phyloP scores from a whole-genome alignment of 2,113 vertebrate genomes.

The Fregata magnificens region DNA sequence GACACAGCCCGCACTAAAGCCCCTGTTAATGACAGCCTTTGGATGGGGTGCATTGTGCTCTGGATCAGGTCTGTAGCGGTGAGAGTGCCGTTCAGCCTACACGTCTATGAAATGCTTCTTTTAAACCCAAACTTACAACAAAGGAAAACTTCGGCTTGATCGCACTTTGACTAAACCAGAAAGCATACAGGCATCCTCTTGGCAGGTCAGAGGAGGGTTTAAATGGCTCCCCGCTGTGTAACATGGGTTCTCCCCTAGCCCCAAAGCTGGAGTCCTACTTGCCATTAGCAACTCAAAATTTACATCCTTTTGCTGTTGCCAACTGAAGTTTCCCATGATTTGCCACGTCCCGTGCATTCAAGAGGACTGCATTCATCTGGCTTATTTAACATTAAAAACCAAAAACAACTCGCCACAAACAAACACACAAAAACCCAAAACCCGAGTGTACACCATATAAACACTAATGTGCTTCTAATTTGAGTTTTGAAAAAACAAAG shows the following conservation, averaged over 20 bases:
- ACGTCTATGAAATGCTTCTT: neutral
- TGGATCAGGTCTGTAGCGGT: neutral
- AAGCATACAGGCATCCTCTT: neutral
- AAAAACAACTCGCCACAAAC: neutral
- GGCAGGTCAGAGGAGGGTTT: neutral
- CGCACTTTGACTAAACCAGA: neutral
- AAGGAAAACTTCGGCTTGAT: neutral
- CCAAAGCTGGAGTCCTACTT: neutral
- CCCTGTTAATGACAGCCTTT: neutral
- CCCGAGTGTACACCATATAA: neutral
- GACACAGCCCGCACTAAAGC: neutral
- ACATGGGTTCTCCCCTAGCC: neutral
- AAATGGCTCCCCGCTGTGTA: neutral
- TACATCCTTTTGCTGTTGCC: neutral
- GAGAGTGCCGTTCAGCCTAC: neutral
- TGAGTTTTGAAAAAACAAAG: slow-evolving; percentile 27
- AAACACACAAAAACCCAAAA: neutral
- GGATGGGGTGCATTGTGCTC: neutral
- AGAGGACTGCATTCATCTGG: neutral
- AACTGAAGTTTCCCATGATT: neutral
- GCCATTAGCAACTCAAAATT: neutral
- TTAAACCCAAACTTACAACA: neutral
- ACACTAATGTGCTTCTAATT: neutral
- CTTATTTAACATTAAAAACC: neutral
- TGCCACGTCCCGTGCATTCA: neutral